phyloP scores from a whole-genome alignment of 2,888 invertebrate species.

The Acronicta leporina region DNA sequence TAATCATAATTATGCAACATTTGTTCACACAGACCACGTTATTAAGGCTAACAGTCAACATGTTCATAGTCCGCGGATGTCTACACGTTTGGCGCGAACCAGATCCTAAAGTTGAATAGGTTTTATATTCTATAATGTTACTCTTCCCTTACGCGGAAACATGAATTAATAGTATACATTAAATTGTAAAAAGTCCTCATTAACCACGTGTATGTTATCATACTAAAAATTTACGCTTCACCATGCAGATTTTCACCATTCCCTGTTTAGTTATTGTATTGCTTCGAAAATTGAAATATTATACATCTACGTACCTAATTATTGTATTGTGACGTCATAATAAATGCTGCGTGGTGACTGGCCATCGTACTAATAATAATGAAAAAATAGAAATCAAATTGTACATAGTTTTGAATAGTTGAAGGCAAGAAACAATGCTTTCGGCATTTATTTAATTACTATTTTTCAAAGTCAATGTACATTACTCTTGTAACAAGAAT shows the following conservation, averaged over 20 bases:
- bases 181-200: constrained; percentile 13
- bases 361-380: constrained; percentile 17
- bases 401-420: constrained; percentile 6
- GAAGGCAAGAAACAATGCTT: constrained; percentile 28
- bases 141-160: background rate
- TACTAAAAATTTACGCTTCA: constrained; percentile 19
- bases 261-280: constrained; percentile 13
- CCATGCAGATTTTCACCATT: constrained; percentile 1
- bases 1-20: background rate
- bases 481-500: background rate
- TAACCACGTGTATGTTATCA: constrained; percentile 4
- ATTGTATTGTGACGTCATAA: constrained; percentile 34
- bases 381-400: constrained; percentile 20
- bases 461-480: constrained; percentile 17
- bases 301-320: constrained; percentile 15
- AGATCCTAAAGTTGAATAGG: too few species aligned
- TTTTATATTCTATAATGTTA: background rate
- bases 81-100: too few species aligned
- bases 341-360: constrained; percentile 31
- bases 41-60: too few species aligned
- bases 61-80: too few species aligned
- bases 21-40: too few species aligned
- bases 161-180: constrained; percentile 1
- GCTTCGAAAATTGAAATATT: constrained; percentile 15
- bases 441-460: background rate